These are phyloP conservation scores for Phocides pigmalion DNA, from an alignment of 1,140 invertebrate genomes.

Conservation along the genomic window DNA sequence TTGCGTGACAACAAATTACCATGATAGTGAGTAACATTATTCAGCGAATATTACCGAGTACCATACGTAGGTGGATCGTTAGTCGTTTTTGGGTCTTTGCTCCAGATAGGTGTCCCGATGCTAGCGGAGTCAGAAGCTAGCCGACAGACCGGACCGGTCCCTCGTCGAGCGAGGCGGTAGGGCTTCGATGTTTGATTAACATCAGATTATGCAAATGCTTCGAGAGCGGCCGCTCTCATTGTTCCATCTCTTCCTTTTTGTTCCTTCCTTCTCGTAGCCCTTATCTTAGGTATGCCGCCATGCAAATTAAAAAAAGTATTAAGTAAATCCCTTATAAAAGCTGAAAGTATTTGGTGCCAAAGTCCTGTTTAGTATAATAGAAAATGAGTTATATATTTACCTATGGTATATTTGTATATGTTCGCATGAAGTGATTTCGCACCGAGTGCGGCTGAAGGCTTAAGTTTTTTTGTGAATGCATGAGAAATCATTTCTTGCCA, in stretches of 20 bases:
- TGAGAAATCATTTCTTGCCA: too few relatives aligned
- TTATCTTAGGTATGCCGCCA: slow-evolving; percentile 77
- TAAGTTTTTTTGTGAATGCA: neutral
- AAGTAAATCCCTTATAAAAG: slow-evolving; percentile 72
- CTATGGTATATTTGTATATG: neutral
- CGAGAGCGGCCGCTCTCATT: slow-evolving; percentile 75
- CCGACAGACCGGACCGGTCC: slow-evolving; percentile 39
- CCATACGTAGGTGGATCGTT: neutral
- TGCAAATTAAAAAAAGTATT: slow-evolving; percentile 74
- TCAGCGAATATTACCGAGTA: neutral
- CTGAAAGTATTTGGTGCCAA: slow-evolving; percentile 74
- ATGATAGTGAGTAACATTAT: neutral
- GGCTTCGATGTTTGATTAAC: slow-evolving; percentile 76
- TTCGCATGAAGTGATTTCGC: too few relatives aligned
- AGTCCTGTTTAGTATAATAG: slow-evolving; percentile 41
- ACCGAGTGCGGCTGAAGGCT: too few relatives aligned
- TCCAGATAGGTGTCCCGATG: slow-evolving; percentile 23
- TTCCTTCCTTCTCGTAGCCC: slow-evolving; percentile 66
- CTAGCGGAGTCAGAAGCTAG: slow-evolving; percentile 26
- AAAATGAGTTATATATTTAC: neutral
- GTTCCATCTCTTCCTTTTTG: slow-evolving; percentile 74
- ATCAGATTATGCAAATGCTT: slow-evolving; percentile 82
- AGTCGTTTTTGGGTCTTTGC: slow-evolving; percentile 11
- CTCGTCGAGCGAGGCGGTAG: slow-evolving; percentile 46
- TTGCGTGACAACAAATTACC: neutral